These are phyloP conservation scores for Cryptus armator DNA, from an alignment of 2,888 invertebrate genomes.

Conservation along the genomic window DNA sequence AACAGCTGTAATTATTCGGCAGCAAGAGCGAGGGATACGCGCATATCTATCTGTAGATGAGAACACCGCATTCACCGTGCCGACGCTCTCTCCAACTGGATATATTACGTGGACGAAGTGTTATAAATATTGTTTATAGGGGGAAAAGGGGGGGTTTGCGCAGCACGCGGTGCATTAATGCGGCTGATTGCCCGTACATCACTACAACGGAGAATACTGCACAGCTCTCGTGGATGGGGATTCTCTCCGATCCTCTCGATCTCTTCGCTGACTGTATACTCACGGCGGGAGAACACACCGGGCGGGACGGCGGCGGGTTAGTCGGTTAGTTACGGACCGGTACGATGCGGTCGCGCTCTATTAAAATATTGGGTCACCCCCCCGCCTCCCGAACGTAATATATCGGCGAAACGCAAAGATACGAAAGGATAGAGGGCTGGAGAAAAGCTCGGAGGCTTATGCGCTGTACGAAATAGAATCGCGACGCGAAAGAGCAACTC, in stretches of 20 bases:
- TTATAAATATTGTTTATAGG: conserved; percentile 83
- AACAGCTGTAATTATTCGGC: not conserved
- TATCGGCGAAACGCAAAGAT: conserved; percentile 64
- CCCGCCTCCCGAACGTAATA: conserved; percentile 70
- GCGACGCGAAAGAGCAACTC: conserved; percentile 7
- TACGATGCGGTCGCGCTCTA: conserved; percentile 77
- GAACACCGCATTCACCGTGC: conserved; percentile 5
- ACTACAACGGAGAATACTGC: conserved; percentile 66
- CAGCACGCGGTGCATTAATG: conserved; percentile 83
- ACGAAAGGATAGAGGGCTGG: not conserved
- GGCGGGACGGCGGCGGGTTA: conserved; percentile 71
- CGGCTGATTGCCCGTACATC: conserved; percentile 84
- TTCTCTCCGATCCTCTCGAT: conserved; percentile 63
- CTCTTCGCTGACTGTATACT: conserved; percentile 42
- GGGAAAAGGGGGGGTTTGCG: conserved; percentile 63
- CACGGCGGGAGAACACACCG: conserved; percentile 33
- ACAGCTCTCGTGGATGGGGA: conserved; percentile 29
- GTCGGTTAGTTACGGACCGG: conserved; percentile 79
- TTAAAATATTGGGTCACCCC: conserved; percentile 83
- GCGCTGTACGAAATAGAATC: not conserved
- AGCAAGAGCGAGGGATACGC: not conserved
- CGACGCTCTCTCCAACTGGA: conserved; percentile 50
- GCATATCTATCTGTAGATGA: not conserved
- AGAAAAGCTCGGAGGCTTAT: conserved; percentile 19
- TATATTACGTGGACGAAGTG: conserved; percentile 75